Percentiles rank a stretch among this genome's conserved stretches.
Evolutionary conservation across 1,140 invertebrate genomes (phyloP).

Genomic region (Drosophila tsacasi): DNA sequence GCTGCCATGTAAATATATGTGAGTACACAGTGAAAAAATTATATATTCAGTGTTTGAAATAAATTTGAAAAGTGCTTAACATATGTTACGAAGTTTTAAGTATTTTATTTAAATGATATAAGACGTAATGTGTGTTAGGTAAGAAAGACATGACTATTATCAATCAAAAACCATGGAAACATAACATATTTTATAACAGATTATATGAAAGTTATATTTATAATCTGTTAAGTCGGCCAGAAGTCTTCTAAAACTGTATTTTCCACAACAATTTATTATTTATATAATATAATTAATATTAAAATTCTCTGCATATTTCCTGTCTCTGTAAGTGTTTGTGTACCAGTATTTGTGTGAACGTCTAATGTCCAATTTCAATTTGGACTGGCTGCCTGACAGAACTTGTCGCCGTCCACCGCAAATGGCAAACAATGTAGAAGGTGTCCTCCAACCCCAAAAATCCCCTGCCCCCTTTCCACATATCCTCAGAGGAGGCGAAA

Average conservation of each 20-base stretch:
- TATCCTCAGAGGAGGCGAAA: conserved; percentile 13
- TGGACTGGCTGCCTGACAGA: conserved; percentile 65
- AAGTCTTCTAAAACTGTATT: too few species aligned
- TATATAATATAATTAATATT: neutral
- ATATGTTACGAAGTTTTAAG: neutral
- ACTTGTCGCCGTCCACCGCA: conserved; percentile 41
- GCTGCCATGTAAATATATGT: conserved; percentile 62
- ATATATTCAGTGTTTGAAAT: neutral
- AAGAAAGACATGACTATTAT: neutral
- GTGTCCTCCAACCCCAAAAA: conserved; percentile 12
- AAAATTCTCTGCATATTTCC: neutral
- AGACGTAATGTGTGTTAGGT: too few species aligned
- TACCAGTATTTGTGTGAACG: conserved; percentile 50
- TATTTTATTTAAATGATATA: neutral
- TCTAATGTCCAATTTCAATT: conserved; percentile 83
- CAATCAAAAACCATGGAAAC: neutral
- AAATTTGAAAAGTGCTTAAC: neutral
- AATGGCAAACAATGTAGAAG: conserved; percentile 69
- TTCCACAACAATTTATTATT: too few species aligned
- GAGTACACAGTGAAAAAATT: conserved; percentile 1
- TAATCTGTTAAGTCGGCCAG: too few species aligned
- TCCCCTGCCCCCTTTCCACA: conserved; percentile 39
- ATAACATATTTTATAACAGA: neutral
- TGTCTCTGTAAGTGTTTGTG: conserved; percentile 27
- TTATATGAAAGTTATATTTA: neutral